Evolutionary conservation across 92 coral and sea anemone species (phyloP).

Genomic region (Actinostola sp.): DNA sequence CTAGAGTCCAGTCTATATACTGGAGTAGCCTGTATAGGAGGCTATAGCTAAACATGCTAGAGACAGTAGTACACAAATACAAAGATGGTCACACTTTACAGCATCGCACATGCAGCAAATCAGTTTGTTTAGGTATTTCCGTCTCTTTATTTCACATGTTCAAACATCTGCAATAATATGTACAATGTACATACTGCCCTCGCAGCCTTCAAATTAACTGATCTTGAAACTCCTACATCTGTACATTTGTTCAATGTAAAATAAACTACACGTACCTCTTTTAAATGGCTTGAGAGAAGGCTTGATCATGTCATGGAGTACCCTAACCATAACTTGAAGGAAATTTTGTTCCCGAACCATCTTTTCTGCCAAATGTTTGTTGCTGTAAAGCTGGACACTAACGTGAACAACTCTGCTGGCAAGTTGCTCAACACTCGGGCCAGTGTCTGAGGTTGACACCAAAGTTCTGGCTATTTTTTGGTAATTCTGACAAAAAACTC

Average conservation of each 20-base stretch:
- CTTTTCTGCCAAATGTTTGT: constrained; percentile 85
- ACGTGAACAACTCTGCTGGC: constrained; percentile 96
- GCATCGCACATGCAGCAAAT: too few relatives aligned
- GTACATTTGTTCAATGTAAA: background rate
- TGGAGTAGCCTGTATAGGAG: too few relatives aligned
- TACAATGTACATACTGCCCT: too few relatives aligned
- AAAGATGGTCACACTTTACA: too few relatives aligned
- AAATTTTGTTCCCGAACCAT: constrained; percentile 94
- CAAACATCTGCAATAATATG: too few relatives aligned
- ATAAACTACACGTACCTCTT: constrained; percentile 56
- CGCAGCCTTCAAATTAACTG: too few relatives aligned
- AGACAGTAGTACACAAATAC: too few relatives aligned
- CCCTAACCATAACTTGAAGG: constrained; percentile 94
- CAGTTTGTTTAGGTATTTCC: too few relatives aligned
- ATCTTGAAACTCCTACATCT: too few relatives aligned
- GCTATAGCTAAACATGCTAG: too few relatives aligned
- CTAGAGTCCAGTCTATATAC: too few relatives aligned
- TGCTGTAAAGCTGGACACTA: constrained; percentile 97
- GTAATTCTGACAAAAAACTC: constrained; percentile 91
- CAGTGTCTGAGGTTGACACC: constrained; percentile 63
- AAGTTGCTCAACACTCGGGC: constrained; percentile 81
- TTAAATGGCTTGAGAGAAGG: constrained; percentile 74
- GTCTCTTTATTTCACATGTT: too few relatives aligned
- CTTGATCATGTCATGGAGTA: constrained; percentile 92
- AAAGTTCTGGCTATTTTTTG: constrained; percentile 92